A percentile compares a stretch with the other conserved stretches of the same genome.
Conservation (phyloP, 2,888 invertebrate species). For the Phengaris alcon region DNA sequence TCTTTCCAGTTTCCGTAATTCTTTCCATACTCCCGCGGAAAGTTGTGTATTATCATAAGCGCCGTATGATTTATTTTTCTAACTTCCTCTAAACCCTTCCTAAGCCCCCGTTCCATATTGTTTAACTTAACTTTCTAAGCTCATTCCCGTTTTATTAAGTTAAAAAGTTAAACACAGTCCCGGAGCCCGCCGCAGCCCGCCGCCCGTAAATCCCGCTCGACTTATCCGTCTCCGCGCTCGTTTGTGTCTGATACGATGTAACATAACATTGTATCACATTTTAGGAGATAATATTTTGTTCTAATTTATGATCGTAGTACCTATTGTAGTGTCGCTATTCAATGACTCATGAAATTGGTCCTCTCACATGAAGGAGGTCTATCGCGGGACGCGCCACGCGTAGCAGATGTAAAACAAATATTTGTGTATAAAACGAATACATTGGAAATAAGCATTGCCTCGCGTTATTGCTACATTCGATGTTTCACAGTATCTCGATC, state of each 20-base stretch:
- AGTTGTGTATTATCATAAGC: conserved; percentile 16
- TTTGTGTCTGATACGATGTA: not conserved
- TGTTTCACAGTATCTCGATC: too few species aligned
- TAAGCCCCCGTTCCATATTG: not conserved
- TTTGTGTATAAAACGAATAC: too few species aligned
- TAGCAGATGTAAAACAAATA: too few species aligned
- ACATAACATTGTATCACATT: not conserved
- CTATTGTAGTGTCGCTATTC: not conserved
- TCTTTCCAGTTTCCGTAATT: conserved; percentile 2
- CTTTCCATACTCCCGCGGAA: conserved; percentile 5
- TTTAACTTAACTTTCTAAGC: conserved; percentile 13
- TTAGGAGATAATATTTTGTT: not conserved
- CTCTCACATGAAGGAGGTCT: too few species aligned
- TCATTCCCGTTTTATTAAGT: conserved; percentile 20
- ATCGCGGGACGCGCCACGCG: too few species aligned
- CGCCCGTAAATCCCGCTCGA: not conserved
- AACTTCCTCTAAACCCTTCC: not conserved
- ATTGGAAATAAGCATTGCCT: too few species aligned
- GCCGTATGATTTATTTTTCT: conserved; percentile 8
- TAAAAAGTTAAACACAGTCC: conserved; percentile 10
- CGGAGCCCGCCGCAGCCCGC: not conserved
- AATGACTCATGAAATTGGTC: not conserved
- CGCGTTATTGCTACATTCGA: too few species aligned
- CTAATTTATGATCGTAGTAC: not conserved
- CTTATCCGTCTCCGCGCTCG: not conserved